These are phyloP conservation scores for Paralinhomoeus sp. DNA, from an alignment of 2,888 invertebrate species.

Conservation along the genomic window DNA sequence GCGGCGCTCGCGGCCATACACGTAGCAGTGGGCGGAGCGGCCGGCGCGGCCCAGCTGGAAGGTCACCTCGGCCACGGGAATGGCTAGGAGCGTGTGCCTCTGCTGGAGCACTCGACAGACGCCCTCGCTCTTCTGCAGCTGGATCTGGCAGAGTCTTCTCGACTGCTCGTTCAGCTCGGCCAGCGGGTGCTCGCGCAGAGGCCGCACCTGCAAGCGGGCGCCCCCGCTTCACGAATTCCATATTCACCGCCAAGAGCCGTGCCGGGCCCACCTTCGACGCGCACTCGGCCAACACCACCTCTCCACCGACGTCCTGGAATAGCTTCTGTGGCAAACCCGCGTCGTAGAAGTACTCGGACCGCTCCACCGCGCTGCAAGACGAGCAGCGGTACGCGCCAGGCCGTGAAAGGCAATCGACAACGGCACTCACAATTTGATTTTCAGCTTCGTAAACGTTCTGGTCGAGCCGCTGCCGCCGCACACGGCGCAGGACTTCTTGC, in stretches of 20 bases:
- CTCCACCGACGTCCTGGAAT: slow-evolving; percentile 9
- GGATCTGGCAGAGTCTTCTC: slow-evolving; percentile 16
- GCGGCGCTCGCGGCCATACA: slow-evolving; percentile 19
- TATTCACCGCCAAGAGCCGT: too few species aligned
- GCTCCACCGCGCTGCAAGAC: slow-evolving; percentile 15
- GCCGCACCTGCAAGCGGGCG: slow-evolving; percentile 13
- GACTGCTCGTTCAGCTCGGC: slow-evolving; percentile 21
- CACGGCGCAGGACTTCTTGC: slow-evolving; percentile 18
- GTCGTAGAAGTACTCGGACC: slow-evolving; percentile 15
- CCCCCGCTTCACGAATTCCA: too few species aligned
- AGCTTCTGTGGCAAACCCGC: slow-evolving; percentile 19
- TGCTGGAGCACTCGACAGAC: slow-evolving; percentile 13
- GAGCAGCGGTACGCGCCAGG: not conserved
- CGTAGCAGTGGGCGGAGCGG: slow-evolving; percentile 19
- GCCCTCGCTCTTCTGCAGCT: slow-evolving; percentile 19
- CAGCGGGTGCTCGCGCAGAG: slow-evolving; percentile 16
- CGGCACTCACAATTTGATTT: slow-evolving; percentile 19
- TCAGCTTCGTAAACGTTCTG: slow-evolving; percentile 17
- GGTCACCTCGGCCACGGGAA: slow-evolving; percentile 19
- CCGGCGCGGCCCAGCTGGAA: slow-evolving; percentile 2
- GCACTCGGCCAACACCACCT: slow-evolving; percentile 4
- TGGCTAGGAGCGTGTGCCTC: slow-evolving; percentile 17
- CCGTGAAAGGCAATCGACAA: not conserved
- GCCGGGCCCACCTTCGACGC: too few species aligned
- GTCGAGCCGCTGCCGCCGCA: slow-evolving; percentile 21